Evolutionary conservation across 2,797 vertebrate species (phyloP), one percentile per base, ranked within the genome.

Genomic region (Hydrophis major): DNA sequence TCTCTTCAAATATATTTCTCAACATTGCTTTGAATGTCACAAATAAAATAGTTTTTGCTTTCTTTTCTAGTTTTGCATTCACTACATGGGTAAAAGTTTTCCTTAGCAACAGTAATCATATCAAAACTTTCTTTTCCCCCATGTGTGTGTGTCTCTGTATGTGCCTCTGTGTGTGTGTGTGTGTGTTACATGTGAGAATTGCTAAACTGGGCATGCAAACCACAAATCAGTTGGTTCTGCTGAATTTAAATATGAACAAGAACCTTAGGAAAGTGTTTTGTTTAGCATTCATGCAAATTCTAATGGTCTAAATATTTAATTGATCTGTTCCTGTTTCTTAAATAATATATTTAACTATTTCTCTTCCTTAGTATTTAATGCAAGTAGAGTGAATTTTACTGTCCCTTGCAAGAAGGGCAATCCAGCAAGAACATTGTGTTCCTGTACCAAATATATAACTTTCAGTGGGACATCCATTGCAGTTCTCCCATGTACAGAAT

Each of bases 91-190:
- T 57, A 74, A 94, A 59, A n/a, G 32, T 60, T 95, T 95, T 94
- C 93, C 91, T 61, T 92, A 94, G 95, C 96, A 96, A 96, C 95
- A 74, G 25, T 66, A 89, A 91, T 83, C 93, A 92, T 11, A 0
- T 55, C 90, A 94, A 69, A 94, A n/a, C 88, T 86, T 3, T 0
- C 28, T 32, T 32, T 12, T 13, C 13, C 10, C 27, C 11, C 11
- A 22, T 93, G 92, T 69, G 94, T 88, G 93, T n/a, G 13, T 88
- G 5, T 0, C 20, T 59, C 22, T 78, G 93, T 88, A 32, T 93
- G 93, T 83, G 1, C 20, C 1, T 78, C 32, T 22, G 18, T 22
- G 18, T 78, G 20, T 37, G 37, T 37, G 37, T 89, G 6, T 0
- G 25, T 94, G 92, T 74, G 95, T 87, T 93, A 28, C 83, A 92